Conservation (phyloP, 1,140 invertebrate genomes). For the Leptinotarsa defecta region DNA sequence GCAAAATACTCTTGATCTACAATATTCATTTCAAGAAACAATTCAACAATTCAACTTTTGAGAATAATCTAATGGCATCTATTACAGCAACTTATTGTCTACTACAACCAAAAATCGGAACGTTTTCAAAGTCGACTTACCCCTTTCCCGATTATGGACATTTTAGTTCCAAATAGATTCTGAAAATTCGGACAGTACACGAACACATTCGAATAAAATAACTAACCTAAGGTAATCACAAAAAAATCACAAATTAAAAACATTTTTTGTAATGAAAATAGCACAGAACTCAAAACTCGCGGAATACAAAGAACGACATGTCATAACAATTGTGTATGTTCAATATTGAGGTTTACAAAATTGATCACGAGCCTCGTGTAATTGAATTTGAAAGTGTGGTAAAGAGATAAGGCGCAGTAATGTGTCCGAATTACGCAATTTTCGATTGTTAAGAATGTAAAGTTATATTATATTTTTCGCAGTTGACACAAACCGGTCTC, state of each 20-base stretch:
- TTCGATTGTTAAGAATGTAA: too few species aligned
- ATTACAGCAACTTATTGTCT: background rate
- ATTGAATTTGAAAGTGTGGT: too few species aligned
- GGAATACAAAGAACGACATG: too few species aligned
- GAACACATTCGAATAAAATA: constrained; percentile 3
- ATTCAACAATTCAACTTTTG: too few species aligned
- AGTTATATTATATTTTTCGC: too few species aligned
- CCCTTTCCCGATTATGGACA: constrained; percentile 1
- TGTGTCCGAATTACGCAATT: too few species aligned
- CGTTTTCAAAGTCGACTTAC: background rate
- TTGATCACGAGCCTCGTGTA: too few species aligned
- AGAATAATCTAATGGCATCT: too few species aligned
- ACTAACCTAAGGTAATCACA: constrained; percentile 3
- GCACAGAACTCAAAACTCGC: background rate
- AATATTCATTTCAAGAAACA: background rate
- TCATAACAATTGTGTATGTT: too few species aligned
- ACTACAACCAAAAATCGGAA: background rate
- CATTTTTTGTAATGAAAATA: constrained; percentile 1
- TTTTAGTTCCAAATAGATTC: background rate
- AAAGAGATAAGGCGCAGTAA: too few species aligned
- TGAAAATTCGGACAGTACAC: background rate
- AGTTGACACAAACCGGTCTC: too few species aligned
- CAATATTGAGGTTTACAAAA: too few species aligned
- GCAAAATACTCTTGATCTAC: background rate
- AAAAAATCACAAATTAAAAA: background rate